Percentiles rank a stretch among this genome's conserved stretches.
phyloP scores from a whole-genome alignment of 2,113 vertebrate genomes.

The Caracal caracal region DNA sequence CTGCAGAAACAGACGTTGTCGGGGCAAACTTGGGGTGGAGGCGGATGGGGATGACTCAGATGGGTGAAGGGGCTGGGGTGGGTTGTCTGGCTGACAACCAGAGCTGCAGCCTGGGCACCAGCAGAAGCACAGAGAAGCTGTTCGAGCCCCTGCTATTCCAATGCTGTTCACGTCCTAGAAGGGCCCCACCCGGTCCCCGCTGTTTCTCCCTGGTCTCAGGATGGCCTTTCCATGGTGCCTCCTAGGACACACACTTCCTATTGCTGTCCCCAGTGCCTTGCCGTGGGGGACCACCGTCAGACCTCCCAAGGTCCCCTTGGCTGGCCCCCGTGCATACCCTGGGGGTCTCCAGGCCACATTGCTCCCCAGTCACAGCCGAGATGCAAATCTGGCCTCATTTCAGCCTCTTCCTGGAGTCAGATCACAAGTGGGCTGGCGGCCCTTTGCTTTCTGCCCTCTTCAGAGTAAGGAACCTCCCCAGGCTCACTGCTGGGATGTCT shows the following conservation, averaged over 20 bases:
- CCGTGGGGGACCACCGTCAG: accelerated
- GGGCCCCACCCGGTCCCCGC: not conserved
- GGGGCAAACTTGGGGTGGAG: not conserved
- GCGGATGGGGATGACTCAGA: not conserved
- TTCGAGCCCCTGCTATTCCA: no score
- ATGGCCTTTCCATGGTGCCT: not conserved
- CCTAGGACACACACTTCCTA: no score
- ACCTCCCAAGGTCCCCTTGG: not conserved
- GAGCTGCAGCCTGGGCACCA: not conserved
- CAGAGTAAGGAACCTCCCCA: not conserved
- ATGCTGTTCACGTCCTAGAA: not conserved
- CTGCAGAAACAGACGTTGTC: not conserved
- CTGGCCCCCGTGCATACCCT: not conserved
- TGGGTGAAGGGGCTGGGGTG: not conserved
- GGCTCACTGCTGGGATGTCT: not conserved
- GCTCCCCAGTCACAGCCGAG: not conserved
- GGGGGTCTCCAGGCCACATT: accelerated
- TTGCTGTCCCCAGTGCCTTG: not conserved
- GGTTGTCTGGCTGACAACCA: not conserved
- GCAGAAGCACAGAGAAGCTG: no score
- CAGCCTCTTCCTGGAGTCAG: not conserved
- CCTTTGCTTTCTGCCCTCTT: not conserved
- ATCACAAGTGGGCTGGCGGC: no score
- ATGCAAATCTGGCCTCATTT: not conserved
- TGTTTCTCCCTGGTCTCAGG: not conserved